These are phyloP conservation scores for Anoplopoma fimbria DNA, from an alignment of 2,113 vertebrate species.

Conservation along the genomic window DNA sequence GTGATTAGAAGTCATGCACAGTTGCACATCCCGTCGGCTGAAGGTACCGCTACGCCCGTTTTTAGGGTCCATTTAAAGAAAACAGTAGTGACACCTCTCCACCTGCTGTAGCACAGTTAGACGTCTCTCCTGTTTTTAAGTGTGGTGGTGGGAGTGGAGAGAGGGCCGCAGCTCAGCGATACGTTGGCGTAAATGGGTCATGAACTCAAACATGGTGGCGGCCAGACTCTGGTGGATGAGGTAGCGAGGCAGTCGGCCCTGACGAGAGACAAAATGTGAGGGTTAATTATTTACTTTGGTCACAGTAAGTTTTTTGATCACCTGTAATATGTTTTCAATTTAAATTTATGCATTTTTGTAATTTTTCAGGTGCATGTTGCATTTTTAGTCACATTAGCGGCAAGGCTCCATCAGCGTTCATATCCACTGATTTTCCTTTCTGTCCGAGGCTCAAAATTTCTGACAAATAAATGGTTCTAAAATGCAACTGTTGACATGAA, in stretches of 20 bases:
- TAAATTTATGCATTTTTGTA: neutral
- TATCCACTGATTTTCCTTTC: too few relatives aligned
- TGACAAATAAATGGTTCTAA: neutral
- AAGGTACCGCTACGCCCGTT: neutral
- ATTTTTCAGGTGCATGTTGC: neutral
- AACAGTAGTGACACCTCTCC: conserved; percentile 21
- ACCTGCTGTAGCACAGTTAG: neutral
- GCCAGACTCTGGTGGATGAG: conserved; percentile 97
- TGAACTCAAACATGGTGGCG: conserved; percentile 97
- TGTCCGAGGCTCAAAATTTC: too few relatives aligned
- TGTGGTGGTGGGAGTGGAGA: conserved; percentile 44
- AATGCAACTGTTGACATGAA: too few relatives aligned
- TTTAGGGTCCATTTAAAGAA: neutral
- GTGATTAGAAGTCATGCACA: neutral
- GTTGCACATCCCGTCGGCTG: neutral
- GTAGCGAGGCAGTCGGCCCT: conserved; percentile 96
- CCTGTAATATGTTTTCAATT: too few relatives aligned
- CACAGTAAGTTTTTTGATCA: rapidly evolving
- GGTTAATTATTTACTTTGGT: neutral
- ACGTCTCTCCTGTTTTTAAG: neutral
- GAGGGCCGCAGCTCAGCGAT: conserved; percentile 81
- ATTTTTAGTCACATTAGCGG: neutral
- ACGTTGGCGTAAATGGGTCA: conserved; percentile 91
- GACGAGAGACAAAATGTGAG: conserved; percentile 19
- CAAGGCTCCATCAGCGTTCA: neutral